Evolutionary conservation across 23 tunicate species (phyloP).

Genomic region (Halocynthia aurantium): DNA sequence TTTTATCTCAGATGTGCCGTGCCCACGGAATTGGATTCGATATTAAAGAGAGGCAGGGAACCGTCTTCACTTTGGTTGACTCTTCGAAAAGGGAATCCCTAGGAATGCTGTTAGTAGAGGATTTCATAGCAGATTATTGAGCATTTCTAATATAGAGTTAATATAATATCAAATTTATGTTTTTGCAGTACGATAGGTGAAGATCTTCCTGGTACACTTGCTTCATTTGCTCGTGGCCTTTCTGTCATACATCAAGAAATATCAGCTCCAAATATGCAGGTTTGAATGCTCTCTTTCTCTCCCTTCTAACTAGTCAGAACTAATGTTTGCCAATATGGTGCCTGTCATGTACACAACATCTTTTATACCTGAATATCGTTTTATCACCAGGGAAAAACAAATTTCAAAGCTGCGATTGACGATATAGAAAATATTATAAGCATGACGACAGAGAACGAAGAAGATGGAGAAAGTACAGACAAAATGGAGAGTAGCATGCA

Average conservation of each 20-base stretch:
- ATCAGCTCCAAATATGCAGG: constrained; percentile 87
- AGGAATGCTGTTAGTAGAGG: constrained; percentile 80
- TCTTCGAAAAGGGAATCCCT: constrained; percentile 74
- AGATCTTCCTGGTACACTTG: constrained; percentile 63
- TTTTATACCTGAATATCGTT: background rate
- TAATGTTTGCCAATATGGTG: too few relatives aligned
- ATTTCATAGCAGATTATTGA: background rate
- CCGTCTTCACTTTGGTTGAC: constrained; percentile 78
- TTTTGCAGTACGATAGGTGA: constrained; percentile 61
- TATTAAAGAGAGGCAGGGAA: constrained; percentile 83
- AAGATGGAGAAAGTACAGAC: constrained; percentile 19
- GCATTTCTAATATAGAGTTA: too few relatives aligned
- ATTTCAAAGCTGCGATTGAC: constrained; percentile 73
- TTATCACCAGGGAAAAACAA: constrained; percentile 58
- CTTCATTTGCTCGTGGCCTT: constrained; percentile 66
- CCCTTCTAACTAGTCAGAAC: too few relatives aligned
- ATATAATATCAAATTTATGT: too few relatives aligned
- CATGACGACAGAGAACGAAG: constrained; percentile 61
- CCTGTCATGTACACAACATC: too few relatives aligned
- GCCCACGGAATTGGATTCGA: constrained; percentile 96
- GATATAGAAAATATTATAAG: constrained; percentile 62
- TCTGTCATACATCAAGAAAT: constrained; percentile 78
- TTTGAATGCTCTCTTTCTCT: background rate
- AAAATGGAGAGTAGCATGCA: background rate
- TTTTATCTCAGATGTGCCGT: constrained; percentile 66